Percentiles rank a stretch among this genome's conserved stretches.
Conservation (phyloP, 2,797 vertebrate species). For the Parauchenoglanis punctatus region DNA sequence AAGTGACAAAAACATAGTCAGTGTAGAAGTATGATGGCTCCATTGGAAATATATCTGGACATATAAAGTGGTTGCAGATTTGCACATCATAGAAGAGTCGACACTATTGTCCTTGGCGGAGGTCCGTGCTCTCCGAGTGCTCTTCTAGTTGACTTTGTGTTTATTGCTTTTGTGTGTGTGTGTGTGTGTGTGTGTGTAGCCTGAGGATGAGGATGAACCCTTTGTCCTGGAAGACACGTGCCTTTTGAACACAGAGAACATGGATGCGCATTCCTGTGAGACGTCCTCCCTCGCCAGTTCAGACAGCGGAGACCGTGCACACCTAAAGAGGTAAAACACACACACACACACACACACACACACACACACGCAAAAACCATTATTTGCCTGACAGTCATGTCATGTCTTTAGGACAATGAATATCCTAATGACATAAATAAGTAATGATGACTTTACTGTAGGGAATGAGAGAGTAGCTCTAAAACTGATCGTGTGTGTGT, state of each 20-base stretch:
- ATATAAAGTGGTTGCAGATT: no score
- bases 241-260: slow-evolving; percentile 86
- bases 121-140: no score
- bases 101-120: no score
- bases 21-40: no score
- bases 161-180: not conserved
- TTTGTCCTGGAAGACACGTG: slow-evolving; percentile 92
- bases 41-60: no score
- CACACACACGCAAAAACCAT: not conserved
- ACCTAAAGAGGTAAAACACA: slow-evolving; percentile 82
- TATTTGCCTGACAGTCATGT: not conserved
- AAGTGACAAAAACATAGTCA: no score
- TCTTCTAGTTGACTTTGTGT: not conserved
- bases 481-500: not conserved
- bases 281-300: slow-evolving; percentile 96
- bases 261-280: slow-evolving; percentile 91
- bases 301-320: slow-evolving; percentile 92
- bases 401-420: no score
- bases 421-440: not conserved
- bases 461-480: not conserved
- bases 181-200: slow-evolving; percentile 66
- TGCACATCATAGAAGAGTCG: no score
- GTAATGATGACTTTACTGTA: not conserved
- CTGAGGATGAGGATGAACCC: slow-evolving; percentile 94
- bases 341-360: not conserved